Base-by-base conservation (phyloP, 1,140 invertebrate genomes). In the Paraescarpia echinospica region DNA sequence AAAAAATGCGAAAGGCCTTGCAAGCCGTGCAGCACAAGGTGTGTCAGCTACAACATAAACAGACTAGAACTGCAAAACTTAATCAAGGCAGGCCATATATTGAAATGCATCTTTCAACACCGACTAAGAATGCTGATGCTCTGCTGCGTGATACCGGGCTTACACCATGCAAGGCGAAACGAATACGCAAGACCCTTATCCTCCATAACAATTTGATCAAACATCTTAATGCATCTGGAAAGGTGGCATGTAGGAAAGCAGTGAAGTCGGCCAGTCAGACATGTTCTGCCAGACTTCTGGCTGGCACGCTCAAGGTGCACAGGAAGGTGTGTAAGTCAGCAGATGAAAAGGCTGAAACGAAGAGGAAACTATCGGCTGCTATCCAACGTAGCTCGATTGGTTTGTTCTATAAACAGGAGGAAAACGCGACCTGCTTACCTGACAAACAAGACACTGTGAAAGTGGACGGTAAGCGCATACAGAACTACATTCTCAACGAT, bases 171-270 rank as follows among this genome's bases (percentile, higher is more conserved):
- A 34, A 90, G 89, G 89, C n/a, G 27, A 90, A 34, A 90, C 89
- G 89, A 22, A 18, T 89, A 33, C 89, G 89, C 4, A 90, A 90
- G 89, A 90, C 89, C 8, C 35, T 90, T 90, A 90, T 90, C n/a
- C 89, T 90, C 8, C 33, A 90, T 35, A 9, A 90, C 27, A 90
- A 9, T 27, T 90, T 90, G 89, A 90, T 90, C 14, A 33, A 90
- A 31, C 89, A 90, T 90, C 89, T 90, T 22, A 90, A 35, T n/a
- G 18, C 89, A 31, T 90, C 89, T 90, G 89, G 89, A 90, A 90
- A 90, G 89, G 89, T n/a, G 89, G 27, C 89, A 90, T 90, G 89
- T 33, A 90, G 89, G 33, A 18, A 18, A 9, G 89, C n/a, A 18
- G 27, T 90, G 2, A 90, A 90, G 89, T 90, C 33, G 22, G 89